Evolutionary conservation across 2,113 vertebrate species (phyloP), one percentile per base, ranked within the genome.

Genomic region (Setophaga coronata): DNA sequence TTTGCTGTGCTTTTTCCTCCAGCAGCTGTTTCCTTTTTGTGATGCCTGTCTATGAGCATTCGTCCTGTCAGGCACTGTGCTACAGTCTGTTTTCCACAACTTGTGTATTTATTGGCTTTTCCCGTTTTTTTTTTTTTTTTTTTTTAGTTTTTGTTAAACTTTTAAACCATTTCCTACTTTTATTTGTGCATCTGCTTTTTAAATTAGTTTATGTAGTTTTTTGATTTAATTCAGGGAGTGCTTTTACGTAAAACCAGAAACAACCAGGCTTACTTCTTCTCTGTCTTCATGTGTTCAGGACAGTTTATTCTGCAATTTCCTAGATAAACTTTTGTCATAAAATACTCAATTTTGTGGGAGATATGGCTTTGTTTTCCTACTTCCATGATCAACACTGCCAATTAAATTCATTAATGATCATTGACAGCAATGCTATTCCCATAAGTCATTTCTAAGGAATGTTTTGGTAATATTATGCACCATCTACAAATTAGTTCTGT

Each of bases 121-220:
- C 3, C 36, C 73, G 3, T 0, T n/a, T n/a, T n/a, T n/a, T n/a
- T n/a, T n/a, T n/a, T n/a, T n/a, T 36, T 50, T 3, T 74, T 50
- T 50, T n/a, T 69, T 80, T 4, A 53, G 3, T 18, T 87, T 78
- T 81, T 71, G 7, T 54, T 66, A 16, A 66, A 42, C 3, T 47
- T 17, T 25, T 47, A 51, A 60, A 64, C 19, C 1, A 19, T 58
- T 78, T 80, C 21, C 13, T 70, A 18, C 5, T 67, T 70, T 7
- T 45, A 21, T 66, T 86, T 70, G 4, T 73, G 14, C 4, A 12
- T 43, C 14, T 54, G 23, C 7, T 91, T 88, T 33, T 62, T 43
- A 66, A 74, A 73, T 60, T 48, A 40, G 5, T 66, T 90, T 6
- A 18, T 19, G 20, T 16, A 4, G 13, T 51, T 87, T 83, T 18